phyloP scores from a whole-genome alignment of 1,140 invertebrate genomes.

The Diuraphis noxia region DNA sequence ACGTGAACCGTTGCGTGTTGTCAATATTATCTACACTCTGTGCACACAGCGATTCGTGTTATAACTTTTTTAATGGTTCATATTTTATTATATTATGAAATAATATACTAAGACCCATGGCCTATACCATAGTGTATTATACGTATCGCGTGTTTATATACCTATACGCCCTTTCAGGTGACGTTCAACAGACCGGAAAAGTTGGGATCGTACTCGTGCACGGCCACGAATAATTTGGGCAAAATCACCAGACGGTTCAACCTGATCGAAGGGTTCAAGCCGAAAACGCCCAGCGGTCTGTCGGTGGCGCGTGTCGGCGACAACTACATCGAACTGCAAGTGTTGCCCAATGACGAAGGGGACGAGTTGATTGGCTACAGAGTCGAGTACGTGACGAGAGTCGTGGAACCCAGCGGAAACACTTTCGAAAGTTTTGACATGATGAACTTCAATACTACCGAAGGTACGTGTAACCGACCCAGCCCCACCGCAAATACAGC shows the following conservation, averaged over 20 bases:
- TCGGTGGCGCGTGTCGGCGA: neutral
- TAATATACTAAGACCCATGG: neutral
- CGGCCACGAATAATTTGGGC: neutral
- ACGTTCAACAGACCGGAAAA: slow-evolving; percentile 39
- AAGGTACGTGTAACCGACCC: slow-evolving; percentile 8
- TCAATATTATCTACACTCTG: neutral
- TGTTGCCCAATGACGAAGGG: neutral
- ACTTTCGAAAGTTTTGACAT: slow-evolving; percentile 42
- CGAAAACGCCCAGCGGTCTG: slow-evolving; percentile 16
- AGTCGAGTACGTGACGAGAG: slow-evolving; percentile 20
- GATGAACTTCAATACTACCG: slow-evolving; percentile 39
- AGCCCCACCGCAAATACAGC: neutral
- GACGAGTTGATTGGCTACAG: slow-evolving; percentile 39
- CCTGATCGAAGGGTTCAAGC: slow-evolving; percentile 35
- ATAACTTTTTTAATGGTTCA: neutral
- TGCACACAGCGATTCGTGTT: neutral
- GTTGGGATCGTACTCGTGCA: slow-evolving; percentile 38
- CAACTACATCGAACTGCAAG: slow-evolving; percentile 31
- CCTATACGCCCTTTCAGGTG: neutral
- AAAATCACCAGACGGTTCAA: slow-evolving; percentile 28
- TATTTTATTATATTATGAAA: neutral
- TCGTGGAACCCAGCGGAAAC: neutral
- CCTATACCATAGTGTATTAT: neutral
- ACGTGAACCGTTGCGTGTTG: neutral
- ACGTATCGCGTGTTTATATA: neutral